Evolutionary conservation across 2,113 vertebrate species (phyloP).

Genomic region (Eulemur rufifrons): DNA sequence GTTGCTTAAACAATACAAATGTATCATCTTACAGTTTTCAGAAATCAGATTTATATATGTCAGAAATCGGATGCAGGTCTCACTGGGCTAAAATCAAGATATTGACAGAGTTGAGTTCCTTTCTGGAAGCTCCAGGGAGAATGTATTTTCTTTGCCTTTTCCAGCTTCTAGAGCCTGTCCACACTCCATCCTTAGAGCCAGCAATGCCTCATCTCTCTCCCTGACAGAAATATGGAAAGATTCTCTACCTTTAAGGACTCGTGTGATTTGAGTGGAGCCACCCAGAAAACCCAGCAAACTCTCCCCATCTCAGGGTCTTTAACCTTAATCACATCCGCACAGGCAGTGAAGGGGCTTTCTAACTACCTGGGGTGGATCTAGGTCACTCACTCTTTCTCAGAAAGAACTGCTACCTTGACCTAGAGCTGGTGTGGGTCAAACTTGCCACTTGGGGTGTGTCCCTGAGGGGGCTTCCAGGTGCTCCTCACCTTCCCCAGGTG

Average conservation of each 20-base stretch:
- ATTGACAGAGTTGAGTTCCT: background rate
- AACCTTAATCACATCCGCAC: background rate
- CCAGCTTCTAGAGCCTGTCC: background rate
- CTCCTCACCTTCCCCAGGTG: background rate
- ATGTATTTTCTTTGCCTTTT: background rate
- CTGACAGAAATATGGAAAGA: background rate
- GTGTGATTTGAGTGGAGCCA: background rate
- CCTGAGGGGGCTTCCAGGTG: background rate
- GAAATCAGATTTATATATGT: background rate
- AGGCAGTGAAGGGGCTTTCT: background rate
- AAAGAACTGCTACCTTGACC: background rate
- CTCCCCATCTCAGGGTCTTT: background rate
- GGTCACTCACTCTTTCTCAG: background rate
- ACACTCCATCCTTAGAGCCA: background rate
- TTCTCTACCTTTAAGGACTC: background rate
- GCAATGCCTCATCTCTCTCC: background rate
- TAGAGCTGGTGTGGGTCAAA: background rate
- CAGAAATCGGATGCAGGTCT: background rate
- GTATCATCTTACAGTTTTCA: background rate
- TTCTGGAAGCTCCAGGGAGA: background rate
- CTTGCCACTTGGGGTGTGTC: background rate
- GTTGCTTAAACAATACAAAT: background rate
- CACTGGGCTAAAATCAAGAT: background rate
- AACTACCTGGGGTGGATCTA: background rate
- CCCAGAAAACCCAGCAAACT: background rate